Evolutionary conservation across 2,113 vertebrate genomes (phyloP), one percentile per base, ranked within the genome.

Genomic region (Aramus guarauna): DNA sequence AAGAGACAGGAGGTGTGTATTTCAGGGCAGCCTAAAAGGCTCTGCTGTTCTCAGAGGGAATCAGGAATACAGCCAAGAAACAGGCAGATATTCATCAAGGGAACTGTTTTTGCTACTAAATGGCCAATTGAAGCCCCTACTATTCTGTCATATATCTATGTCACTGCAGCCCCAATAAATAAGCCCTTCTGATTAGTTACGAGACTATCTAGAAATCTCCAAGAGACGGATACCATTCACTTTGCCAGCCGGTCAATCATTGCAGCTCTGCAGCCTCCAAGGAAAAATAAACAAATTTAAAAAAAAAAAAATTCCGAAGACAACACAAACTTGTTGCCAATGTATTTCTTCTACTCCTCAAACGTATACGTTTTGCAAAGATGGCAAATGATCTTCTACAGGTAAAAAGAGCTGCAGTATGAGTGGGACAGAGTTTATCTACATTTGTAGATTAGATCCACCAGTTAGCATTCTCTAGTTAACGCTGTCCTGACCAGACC

Each of bases 41-140:
- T 92, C 43, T 0, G 26, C 91, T 96, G 89, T 95, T 95, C 80
- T 93, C 79, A 50, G 36, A 83, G 21, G 64, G 23, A 80, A 67
- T 79, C 66, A 84, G 94, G 92, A 93, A 71, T 21, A 84, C 20
- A 87, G 93, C 82, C 88, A 94, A 80, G 64, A 88, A 77, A 91
- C 73, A 84, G 80, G 52, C n/a, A 97, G 86, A 96, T 94, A 92
- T 74, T 92, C 58, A 95, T 92, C 92, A 95, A 88, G 45, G 71
- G 92, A 90, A 94, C 76, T 73, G 77, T 9, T 96, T 94, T 92
- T 95, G 59, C 84, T 88, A 85, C 80, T 92, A 96, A 95, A 96
- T 50, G 24, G 75, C 76, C 85, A 93, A 66, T 1, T 94, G 94
- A 94, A 87, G 78, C 39, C 52, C 90, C 77, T 84, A 12, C 85